Evolutionary conservation across 1,140 invertebrate genomes (phyloP), one percentile per base, ranked within the genome.

Genomic region (Lerema accius): DNA sequence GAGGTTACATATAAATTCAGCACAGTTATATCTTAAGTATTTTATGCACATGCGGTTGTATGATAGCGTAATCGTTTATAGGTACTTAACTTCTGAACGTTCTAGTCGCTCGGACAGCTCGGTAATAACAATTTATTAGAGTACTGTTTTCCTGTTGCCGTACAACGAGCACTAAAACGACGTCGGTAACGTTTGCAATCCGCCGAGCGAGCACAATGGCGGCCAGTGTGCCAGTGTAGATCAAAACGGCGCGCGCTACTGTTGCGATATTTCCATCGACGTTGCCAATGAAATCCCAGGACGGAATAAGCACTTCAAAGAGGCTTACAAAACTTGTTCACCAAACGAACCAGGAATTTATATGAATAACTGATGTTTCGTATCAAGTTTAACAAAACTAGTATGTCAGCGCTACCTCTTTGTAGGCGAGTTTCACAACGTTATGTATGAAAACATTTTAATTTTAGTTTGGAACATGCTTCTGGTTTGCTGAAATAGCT

Each of bases 241-340:
- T 37, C 14, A 37, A 17, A 37, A n/a, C 17, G 0, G 32, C 15
- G 32, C 17, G 48, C 28, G 35, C 9, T 6, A 19, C 9, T 11
- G 48, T n/a, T 14, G 32, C 32, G 3, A 19, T 50, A 37, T 50
- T 51, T 39, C 17, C 16, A 50, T 39, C 11, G 49, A 51, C 15
- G 35, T 23, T 51, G 19, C 10, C 14, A 16, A 11, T 39, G 48
- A 51, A 51, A 51, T 39, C 35, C 49, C 49, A 51, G 49, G 17
- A 14, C 32, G 10, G 15, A 9, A 35, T 51, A 51, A 51, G 32
- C 19, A 9, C 11, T n/a, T 51, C 32, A 51, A 39, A 39, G 49
- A 51, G 49, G 49, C 49, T 51, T 51, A 51, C 35, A 39, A 19
- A 51, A 51, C 49, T 51, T 39, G 32, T 16, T 39, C 32, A 19